Percentiles rank a stretch among this genome's conserved stretches.
These are phyloP conservation scores for Drosophila pandora DNA, from an alignment of 1,140 invertebrate species.

Conservation along the genomic window DNA sequence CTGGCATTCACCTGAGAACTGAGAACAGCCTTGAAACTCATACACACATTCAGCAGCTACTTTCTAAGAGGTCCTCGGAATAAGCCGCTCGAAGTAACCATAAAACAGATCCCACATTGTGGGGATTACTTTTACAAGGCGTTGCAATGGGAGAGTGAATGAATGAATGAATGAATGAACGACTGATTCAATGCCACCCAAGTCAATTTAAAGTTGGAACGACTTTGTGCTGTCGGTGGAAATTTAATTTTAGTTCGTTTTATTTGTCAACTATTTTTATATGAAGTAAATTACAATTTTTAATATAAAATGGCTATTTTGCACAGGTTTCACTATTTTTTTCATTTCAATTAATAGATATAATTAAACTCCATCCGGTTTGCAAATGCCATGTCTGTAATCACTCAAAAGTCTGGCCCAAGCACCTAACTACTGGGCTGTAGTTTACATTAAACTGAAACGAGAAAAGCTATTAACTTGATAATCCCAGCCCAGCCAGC, in stretches of 20 bases:
- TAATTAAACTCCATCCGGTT: conserved; percentile 30
- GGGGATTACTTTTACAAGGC: conserved; percentile 33
- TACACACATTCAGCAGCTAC: conserved; percentile 8
- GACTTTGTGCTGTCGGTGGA: conserved; percentile 23
- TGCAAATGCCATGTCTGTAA: background rate
- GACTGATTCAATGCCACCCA: conserved; percentile 22
- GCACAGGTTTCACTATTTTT: background rate
- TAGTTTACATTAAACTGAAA: conserved; percentile 45
- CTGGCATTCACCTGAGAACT: conserved; percentile 2
- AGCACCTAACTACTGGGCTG: background rate
- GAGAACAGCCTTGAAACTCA: conserved; percentile 10
- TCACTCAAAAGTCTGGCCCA: background rate
- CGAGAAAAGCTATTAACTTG: conserved; percentile 47
- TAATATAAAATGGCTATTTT: background rate
- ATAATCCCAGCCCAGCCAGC: conserved; percentile 34
- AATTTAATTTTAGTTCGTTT: conserved; percentile 14
- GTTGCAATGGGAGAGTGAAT: conserved; percentile 23
- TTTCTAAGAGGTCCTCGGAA: conserved; percentile 50
- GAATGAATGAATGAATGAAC: background rate
- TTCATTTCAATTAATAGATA: conserved; percentile 13
- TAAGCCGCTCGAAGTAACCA: conserved; percentile 60
- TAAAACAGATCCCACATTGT: conserved; percentile 43
- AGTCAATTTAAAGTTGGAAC: conserved; percentile 63
- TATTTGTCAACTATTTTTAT: background rate
- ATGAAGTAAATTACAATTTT: background rate